These are phyloP conservation scores for Donacobius atricapilla DNA, from an alignment of 2,113 vertebrate genomes.

Conservation along the genomic window DNA sequence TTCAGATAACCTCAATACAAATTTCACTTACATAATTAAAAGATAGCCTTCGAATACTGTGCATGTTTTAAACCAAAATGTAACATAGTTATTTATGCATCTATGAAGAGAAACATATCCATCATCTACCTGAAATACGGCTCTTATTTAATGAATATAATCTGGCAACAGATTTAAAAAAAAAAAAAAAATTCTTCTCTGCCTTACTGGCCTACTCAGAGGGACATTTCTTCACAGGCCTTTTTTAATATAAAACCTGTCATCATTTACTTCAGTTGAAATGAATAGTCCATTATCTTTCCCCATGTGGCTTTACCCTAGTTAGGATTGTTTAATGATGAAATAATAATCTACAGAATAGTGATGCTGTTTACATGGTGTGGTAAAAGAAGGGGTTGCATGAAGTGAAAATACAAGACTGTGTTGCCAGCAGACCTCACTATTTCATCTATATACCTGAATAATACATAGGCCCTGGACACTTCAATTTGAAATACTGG, in stretches of 20 bases:
- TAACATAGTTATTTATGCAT: not conserved
- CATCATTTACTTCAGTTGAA: not conserved
- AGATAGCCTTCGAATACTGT: not conserved
- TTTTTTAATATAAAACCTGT: not conserved
- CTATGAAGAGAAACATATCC: not conserved
- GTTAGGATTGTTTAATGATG: not conserved
- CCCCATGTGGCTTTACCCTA: not conserved
- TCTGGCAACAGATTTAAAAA: not conserved
- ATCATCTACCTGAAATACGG: not conserved
- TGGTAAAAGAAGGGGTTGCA: not conserved
- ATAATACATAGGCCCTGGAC: not conserved
- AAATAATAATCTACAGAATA: not conserved
- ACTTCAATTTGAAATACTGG: not conserved
- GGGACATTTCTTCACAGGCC: not conserved
- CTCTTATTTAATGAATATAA: not conserved
- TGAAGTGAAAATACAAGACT: not conserved
- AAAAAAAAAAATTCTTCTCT: not conserved
- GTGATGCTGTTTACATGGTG: not conserved
- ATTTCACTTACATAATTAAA: not conserved
- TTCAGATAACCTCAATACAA: not conserved
- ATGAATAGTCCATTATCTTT: not conserved
- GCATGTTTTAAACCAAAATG: not conserved
- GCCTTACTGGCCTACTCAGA: not conserved
- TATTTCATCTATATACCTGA: not conserved
- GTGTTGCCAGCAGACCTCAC: not conserved